Percentiles rank a stretch among this genome's conserved stretches.
Conservation (phyloP, 2,113 vertebrate genomes). For the Vulpes ferrilata region DNA sequence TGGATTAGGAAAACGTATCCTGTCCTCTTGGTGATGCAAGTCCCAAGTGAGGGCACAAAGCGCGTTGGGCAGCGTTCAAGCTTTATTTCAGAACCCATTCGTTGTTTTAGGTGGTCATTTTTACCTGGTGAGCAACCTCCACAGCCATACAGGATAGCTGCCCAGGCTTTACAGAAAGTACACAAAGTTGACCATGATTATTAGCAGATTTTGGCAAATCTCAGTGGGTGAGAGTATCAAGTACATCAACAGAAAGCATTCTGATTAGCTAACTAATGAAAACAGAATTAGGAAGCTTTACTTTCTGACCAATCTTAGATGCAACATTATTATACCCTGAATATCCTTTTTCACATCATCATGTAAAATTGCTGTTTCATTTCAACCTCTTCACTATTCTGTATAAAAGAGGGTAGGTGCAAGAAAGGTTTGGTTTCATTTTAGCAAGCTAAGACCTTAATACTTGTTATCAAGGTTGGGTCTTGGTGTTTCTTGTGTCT, state of each 20-base stretch:
- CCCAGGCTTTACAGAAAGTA: neutral
- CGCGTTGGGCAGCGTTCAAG: neutral
- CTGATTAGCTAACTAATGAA: neutral
- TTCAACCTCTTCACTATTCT: constrained; percentile 11
- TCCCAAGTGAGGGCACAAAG: neutral
- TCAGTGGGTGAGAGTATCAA: neutral
- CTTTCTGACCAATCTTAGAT: neutral
- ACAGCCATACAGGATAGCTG: neutral
- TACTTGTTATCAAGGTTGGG: neutral
- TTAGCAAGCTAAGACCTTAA: neutral
- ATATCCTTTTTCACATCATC: neutral
- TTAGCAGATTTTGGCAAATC: neutral
- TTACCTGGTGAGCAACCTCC: neutral
- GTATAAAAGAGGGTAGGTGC: neutral
- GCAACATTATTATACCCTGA: neutral
- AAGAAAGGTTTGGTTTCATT: constrained; percentile 4
- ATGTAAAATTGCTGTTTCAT: neutral
- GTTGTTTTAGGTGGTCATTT: neutral
- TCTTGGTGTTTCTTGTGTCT: neutral
- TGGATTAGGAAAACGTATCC: neutral
- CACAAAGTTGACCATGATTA: neutral
- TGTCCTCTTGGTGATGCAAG: neutral
- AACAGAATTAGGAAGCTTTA: neutral
- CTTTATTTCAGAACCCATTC: neutral
- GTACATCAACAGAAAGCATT: neutral